Evolutionary conservation across 2,113 vertebrate species (phyloP), one percentile per base, ranked within the genome.

Genomic region (Sprattus sprattus): DNA sequence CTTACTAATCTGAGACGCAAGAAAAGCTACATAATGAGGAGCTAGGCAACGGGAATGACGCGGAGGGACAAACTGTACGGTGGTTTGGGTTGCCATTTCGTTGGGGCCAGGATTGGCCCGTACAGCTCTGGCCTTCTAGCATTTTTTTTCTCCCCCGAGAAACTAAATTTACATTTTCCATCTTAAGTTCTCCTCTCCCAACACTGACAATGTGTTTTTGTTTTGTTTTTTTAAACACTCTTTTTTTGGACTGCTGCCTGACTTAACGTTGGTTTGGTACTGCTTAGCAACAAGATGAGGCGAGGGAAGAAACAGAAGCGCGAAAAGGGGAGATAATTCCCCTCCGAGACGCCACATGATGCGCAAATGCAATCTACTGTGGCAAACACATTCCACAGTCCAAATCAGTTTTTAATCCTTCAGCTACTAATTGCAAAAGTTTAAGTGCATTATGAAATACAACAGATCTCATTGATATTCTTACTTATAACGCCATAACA

Each of bases 231-330:
- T 25, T 15, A 28, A 67, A n/a, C 45, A 22, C 45, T 81, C 45
- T 86, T 85, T 64, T 15, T 78, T 44, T 78, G 71, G 71, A 78
- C 71, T 39, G 32, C 32, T 39, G 71, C 32, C 25, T 92, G 89
- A 78, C 71, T 93, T 92, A 93, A 89, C 88, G 39, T 39, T 22
- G 88, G 91, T 94, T 93, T 91, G 82, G 92, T 81, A 75, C 44
- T 89, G 91, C 94, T 90, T 91, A 93, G 93, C 91, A 94, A 94
- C 94, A 86, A 83, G 28, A 81, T 90, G 88, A 87, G 88, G 87
- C 90, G 85, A 90, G n/a, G 18, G 44, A 57, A 81, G 81, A n/a
- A 82, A 75, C 13, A 10, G 22, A 78, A 47, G 25, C 45, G 85
- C 83, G 85, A 88, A 81, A 88, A 71, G 64, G 25, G 64, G 15